Percentiles rank a stretch among this genome's conserved stretches.
These are phyloP conservation scores for Eretmocerus hayati DNA, from an alignment of 2,888 invertebrate species.

Conservation along the genomic window DNA sequence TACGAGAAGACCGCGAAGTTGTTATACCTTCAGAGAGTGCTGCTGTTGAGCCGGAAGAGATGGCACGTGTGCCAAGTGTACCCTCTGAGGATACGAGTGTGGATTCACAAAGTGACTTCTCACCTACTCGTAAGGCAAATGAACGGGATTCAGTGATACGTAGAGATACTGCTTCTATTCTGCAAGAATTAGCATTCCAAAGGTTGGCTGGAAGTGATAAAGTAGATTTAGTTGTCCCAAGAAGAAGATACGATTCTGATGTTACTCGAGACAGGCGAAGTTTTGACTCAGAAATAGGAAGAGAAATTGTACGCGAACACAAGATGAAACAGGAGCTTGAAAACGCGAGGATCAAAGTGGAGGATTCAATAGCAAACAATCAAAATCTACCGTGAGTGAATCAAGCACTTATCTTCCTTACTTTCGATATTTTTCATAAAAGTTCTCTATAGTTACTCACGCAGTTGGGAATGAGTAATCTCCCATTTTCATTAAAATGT, in stretches of 20 bases:
- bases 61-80: slow-evolving; percentile 40
- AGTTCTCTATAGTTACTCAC: too few species aligned
- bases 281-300: slow-evolving; percentile 49
- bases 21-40: slow-evolving; percentile 42
- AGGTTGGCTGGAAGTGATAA: slow-evolving; percentile 39
- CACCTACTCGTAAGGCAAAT: slow-evolving; percentile 33
- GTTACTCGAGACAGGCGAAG: slow-evolving; percentile 39
- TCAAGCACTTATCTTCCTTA: background rate
- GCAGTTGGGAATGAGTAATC: too few species aligned
- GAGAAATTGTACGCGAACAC: slow-evolving; percentile 47
- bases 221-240: slow-evolving; percentile 29
- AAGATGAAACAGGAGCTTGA: slow-evolving; percentile 47
- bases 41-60: slow-evolving; percentile 39
- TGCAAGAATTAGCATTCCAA: slow-evolving; percentile 42
- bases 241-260: slow-evolving; percentile 35
- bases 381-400: slow-evolving; percentile 19
- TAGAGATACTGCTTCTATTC: slow-evolving; percentile 41
- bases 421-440: background rate
- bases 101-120: slow-evolving; percentile 33
- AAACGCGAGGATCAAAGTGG: slow-evolving; percentile 36
- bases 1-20: slow-evolving; percentile 31
- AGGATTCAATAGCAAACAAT: slow-evolving; percentile 31
- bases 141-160: slow-evolving; percentile 37
- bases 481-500: background rate
- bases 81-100: slow-evolving; percentile 35